A percentile compares a stretch with the other conserved stretches of the same genome.
Conservation (phyloP, 2,113 vertebrate species). For the Phainopepla nitens region DNA sequence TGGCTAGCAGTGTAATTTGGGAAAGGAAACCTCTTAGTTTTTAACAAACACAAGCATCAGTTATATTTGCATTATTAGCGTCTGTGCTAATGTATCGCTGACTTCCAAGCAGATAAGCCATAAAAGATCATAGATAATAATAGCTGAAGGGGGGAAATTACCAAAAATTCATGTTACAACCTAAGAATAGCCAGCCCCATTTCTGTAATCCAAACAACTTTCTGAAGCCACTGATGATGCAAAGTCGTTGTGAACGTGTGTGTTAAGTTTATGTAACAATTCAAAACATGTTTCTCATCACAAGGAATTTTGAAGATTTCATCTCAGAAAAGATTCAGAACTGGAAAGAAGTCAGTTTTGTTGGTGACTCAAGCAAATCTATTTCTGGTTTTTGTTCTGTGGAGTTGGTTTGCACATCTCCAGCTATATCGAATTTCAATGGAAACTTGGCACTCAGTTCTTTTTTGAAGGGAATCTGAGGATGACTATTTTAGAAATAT, state of each 20-base stretch:
- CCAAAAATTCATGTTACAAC: background rate
- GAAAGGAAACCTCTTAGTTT: background rate
- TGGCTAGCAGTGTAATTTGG: background rate
- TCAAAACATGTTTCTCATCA: accelerated
- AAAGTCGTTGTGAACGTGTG: background rate
- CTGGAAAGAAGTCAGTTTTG: background rate
- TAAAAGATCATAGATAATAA: background rate
- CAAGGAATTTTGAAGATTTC: background rate
- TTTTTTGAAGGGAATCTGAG: background rate
- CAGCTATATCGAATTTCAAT: background rate
- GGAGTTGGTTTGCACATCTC: constrained; percentile 1
- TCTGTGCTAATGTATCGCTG: background rate
- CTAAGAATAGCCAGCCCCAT: background rate
- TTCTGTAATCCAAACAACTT: background rate
- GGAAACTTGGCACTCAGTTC: constrained; percentile 30
- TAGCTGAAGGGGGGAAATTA: background rate
- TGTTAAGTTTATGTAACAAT: background rate
- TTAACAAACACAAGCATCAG: background rate
- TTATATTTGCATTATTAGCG: background rate
- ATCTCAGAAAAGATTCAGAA: background rate
- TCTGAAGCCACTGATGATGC: background rate
- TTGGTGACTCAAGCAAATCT: background rate
- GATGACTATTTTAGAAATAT: background rate
- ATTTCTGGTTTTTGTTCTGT: background rate
- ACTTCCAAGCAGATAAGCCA: background rate